A percentile compares a stretch with the other conserved stretches of the same genome.
phyloP scores from a whole-genome alignment of 2,888 invertebrate genomes.

The Glomeris marginata region DNA sequence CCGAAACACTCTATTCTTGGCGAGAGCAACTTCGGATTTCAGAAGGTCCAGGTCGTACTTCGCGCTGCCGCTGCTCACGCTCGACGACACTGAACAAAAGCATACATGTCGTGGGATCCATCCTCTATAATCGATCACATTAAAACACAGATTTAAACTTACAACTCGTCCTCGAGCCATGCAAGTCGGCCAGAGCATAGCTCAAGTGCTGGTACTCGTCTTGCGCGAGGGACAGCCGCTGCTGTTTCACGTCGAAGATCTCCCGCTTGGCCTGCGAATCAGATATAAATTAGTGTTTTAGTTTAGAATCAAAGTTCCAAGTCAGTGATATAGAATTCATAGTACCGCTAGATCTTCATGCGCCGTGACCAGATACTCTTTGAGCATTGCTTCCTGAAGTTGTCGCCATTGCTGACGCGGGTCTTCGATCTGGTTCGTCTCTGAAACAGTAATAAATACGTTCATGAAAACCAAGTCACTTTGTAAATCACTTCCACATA shows the following conservation, averaged over 20 bases:
- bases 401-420: slow-evolving; percentile 92
- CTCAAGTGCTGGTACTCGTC: slow-evolving; percentile 91
- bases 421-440: slow-evolving; percentile 91
- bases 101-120: no score
- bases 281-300: no score
- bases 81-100: slow-evolving; percentile 59
- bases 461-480: not conserved
- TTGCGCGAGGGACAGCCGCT: slow-evolving; percentile 80
- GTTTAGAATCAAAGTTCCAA: not conserved
- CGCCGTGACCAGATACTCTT: slow-evolving; percentile 88
- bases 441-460: slow-evolving; percentile 36
- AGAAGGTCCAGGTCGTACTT: slow-evolving; percentile 89
- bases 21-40: slow-evolving; percentile 78
- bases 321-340: no score
- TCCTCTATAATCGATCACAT: no score
- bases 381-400: slow-evolving; percentile 91
- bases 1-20: slow-evolving; percentile 72
- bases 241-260: slow-evolving; percentile 89
- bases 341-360: slow-evolving; percentile 85
- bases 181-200: slow-evolving; percentile 53
- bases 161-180: not conserved
- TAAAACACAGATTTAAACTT: slow-evolving; percentile 12
- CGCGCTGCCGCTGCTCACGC: slow-evolving; percentile 64
- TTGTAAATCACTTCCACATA: not conserved
- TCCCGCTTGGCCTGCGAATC: slow-evolving; percentile 83